phyloP scores from a whole-genome alignment of 2,113 vertebrate genomes.

The Sula dactylatra region DNA sequence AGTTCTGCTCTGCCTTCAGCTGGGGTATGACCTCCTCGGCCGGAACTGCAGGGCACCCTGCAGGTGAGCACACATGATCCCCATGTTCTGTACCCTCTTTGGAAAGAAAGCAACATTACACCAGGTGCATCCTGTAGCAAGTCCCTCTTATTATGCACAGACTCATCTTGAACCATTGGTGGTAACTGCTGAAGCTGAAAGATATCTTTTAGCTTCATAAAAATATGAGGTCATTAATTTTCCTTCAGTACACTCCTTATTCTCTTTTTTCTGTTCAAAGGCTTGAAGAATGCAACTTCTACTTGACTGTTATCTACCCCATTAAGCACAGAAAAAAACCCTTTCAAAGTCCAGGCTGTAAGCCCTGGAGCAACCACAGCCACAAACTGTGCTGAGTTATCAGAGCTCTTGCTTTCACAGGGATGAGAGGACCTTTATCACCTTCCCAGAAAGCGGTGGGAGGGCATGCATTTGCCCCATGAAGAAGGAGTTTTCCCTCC shows the following conservation, averaged over 20 bases:
- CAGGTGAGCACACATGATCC: rapidly evolving
- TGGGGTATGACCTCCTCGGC: rapidly evolving
- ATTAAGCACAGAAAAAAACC: neutral
- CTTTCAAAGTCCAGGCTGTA: neutral
- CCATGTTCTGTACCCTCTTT: neutral
- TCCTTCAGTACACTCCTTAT: neutral
- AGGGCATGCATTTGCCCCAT: neutral
- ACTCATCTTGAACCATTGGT: rapidly evolving
- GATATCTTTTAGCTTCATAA: neutral
- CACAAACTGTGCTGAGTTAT: neutral
- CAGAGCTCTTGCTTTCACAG: neutral
- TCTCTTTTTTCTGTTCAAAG: neutral
- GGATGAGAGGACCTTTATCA: neutral
- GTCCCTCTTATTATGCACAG: neutral
- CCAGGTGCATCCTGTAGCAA: neutral
- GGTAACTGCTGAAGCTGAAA: neutral
- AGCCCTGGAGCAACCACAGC: neutral
- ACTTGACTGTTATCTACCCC: neutral
- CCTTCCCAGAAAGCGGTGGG: neutral
- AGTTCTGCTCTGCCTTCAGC: neutral
- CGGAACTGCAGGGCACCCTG: neutral
- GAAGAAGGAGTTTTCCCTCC: neutral
- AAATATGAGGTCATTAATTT: neutral
- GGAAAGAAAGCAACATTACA: neutral
- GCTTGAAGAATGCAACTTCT: neutral